These are phyloP conservation scores for Samia ricini DNA, from an alignment of 1,140 invertebrate species.

Conservation along the genomic window DNA sequence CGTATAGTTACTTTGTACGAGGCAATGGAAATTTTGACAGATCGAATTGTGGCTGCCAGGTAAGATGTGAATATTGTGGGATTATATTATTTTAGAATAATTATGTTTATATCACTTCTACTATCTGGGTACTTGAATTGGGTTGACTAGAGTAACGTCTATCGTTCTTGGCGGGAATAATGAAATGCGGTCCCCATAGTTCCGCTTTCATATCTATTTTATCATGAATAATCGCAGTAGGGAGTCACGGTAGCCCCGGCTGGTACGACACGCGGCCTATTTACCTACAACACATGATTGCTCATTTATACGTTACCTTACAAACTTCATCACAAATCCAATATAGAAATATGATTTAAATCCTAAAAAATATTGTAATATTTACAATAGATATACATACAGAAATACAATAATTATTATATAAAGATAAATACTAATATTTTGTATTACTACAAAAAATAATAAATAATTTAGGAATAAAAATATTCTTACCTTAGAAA, in stretches of 20 bases:
- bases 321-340: neutral
- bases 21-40: conserved; percentile 58
- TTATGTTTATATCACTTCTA: conserved; percentile 8
- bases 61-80: conserved; percentile 38
- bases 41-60: conserved; percentile 65
- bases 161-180: conserved; percentile 19
- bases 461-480: too few relatives aligned
- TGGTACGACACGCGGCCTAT: conserved; percentile 46
- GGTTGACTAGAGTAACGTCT: neutral
- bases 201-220: conserved; percentile 51
- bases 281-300: conserved; percentile 15
- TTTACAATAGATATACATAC: too few relatives aligned
- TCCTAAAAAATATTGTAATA: too few relatives aligned
- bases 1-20: neutral
- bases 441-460: too few relatives aligned
- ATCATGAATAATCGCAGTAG: conserved; percentile 45
- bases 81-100: conserved; percentile 15
- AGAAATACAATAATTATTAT: too few relatives aligned
- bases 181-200: conserved; percentile 33
- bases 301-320: neutral
- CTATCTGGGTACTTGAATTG: neutral
- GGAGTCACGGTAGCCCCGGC: conserved; percentile 41
- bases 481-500: neutral
- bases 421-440: too few relatives aligned
- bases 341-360: neutral